phyloP scores from a whole-genome alignment of 1,140 invertebrate species.

The Aradophagus sp. region DNA sequence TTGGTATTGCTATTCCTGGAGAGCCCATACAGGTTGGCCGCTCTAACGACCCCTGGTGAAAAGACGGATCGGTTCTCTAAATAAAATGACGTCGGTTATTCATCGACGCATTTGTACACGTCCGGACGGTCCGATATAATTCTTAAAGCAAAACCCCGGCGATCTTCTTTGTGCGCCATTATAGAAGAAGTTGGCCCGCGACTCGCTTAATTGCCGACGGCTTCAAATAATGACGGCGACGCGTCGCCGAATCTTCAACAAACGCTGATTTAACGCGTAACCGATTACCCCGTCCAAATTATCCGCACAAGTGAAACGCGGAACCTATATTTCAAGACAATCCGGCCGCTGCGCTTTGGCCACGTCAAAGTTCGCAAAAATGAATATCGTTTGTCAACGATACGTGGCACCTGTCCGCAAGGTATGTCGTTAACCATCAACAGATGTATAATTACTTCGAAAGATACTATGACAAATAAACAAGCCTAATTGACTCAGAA shows the following conservation, averaged over 20 bases:
- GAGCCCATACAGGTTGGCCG: slow-evolving; percentile 56
- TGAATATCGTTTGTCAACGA: slow-evolving; percentile 49
- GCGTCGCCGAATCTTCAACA: slow-evolving; percentile 44
- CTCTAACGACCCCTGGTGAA: slow-evolving; percentile 63
- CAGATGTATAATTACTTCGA: slow-evolving; percentile 70
- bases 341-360: slow-evolving; percentile 26
- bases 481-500: slow-evolving; percentile 74
- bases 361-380: slow-evolving; percentile 37
- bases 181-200: slow-evolving; percentile 49
- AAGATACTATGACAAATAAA: slow-evolving; percentile 71
- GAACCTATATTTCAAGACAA: slow-evolving; percentile 46
- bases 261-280: slow-evolving; percentile 46
- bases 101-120: slow-evolving; percentile 74
- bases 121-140: slow-evolving; percentile 61
- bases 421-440: slow-evolving; percentile 71
- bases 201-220: slow-evolving; percentile 52
- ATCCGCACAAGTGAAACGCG: slow-evolving; percentile 25
- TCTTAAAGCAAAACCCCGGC: slow-evolving; percentile 51
- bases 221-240: slow-evolving; percentile 52
- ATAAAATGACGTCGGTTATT: slow-evolving; percentile 75
- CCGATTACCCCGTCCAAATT: slow-evolving; percentile 39
- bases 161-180: slow-evolving; percentile 53
- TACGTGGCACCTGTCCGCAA: slow-evolving; percentile 64
- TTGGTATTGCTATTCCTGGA: slow-evolving; percentile 69
- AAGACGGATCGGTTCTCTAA: slow-evolving; percentile 74